Evolutionary conservation across 2,797 vertebrate genomes (phyloP).

Genomic region (Dromococcyx pavoninus): DNA sequence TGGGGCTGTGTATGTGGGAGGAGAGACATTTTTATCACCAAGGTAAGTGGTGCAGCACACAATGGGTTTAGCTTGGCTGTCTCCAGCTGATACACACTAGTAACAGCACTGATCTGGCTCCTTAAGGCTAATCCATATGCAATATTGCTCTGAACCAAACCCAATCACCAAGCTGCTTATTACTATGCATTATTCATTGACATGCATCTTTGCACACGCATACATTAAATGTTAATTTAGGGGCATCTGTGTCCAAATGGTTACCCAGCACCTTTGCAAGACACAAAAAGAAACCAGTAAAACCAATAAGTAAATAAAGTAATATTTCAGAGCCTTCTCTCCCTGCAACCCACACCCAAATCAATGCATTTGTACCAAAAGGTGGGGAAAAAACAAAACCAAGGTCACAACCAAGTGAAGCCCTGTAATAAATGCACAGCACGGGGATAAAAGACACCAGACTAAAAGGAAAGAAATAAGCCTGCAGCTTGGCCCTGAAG

Average conservation of each 20-base stretch:
- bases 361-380: not conserved
- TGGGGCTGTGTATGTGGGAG: not conserved
- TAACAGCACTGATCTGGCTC: not conserved
- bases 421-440: not conserved
- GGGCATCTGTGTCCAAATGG: slow-evolving; percentile 37
- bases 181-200: slow-evolving; percentile 63
- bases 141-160: not conserved
- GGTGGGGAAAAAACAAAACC: not conserved
- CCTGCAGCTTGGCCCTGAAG: slow-evolving; percentile 39
- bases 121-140: not conserved
- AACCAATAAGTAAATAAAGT: not conserved
- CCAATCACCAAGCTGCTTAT: not conserved
- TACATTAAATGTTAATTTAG: slow-evolving; percentile 54
- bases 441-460: not conserved
- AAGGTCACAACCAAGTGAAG: not conserved
- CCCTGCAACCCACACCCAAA: not conserved
- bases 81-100: not conserved
- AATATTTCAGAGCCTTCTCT: too few species aligned
- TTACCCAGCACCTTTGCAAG: not conserved
- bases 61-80: not conserved
- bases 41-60: not conserved
- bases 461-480: not conserved
- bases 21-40: not conserved
- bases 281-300: not conserved
- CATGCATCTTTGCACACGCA: slow-evolving; percentile 13